These are phyloP conservation scores for Campoletis sonorensis DNA, from an alignment of 1,140 invertebrate species.

Conservation along the genomic window DNA sequence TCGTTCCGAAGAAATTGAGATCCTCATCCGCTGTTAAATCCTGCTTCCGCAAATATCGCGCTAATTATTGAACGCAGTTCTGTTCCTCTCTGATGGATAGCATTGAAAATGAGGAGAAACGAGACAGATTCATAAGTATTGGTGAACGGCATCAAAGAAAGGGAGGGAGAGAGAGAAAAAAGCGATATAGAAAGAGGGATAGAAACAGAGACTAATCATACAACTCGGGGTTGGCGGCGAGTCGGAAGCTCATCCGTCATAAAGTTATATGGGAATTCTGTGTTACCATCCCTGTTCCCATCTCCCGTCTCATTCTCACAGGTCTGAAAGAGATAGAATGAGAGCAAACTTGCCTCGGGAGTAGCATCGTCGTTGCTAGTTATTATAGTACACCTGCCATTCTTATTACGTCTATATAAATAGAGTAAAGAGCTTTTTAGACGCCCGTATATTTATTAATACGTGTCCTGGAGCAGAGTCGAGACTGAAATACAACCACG, in stretches of 20 bases:
- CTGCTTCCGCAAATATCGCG: constrained; percentile 41
- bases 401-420: neutral
- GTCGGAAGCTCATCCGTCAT: constrained; percentile 44
- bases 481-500: neutral
- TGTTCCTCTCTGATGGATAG: neutral
- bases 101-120: constrained; percentile 19
- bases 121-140: constrained; percentile 15
- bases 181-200: neutral
- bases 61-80: constrained; percentile 41
- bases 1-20: neutral
- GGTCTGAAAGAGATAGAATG: neutral
- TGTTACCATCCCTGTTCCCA: constrained; percentile 30
- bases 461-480: neutral
- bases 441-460: neutral
- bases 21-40: constrained; percentile 20
- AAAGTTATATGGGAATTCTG: constrained; percentile 45
- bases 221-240: constrained; percentile 35
- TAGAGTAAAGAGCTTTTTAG: neutral
- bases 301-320: constrained; percentile 22
- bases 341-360: constrained; percentile 24
- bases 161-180: neutral
- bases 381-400: constrained; percentile 9
- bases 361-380: neutral
- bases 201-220: constrained; percentile 32
- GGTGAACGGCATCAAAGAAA: neutral